phyloP scores from a whole-genome alignment of 2,888 invertebrate genomes.

The Athalia circularis region DNA sequence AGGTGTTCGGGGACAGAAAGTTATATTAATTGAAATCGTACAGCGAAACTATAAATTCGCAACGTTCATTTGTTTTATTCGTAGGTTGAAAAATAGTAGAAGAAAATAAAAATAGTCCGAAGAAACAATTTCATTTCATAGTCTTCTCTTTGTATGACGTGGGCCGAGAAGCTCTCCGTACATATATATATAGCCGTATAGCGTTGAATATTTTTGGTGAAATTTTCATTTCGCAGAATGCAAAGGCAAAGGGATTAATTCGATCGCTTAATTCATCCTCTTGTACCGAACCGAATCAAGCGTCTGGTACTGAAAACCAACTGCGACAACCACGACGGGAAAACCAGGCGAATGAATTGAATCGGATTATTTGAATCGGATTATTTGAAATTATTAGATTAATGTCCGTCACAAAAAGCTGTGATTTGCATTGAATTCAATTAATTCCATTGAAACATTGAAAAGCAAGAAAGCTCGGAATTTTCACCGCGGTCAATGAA shows the following conservation, averaged over 20 bases:
- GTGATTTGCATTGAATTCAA: conserved; percentile 53
- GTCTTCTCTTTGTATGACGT: too few relatives aligned
- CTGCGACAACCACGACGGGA: conserved; percentile 57
- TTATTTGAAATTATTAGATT: conserved; percentile 68
- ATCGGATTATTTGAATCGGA: conserved; percentile 61
- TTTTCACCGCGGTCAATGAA: too few relatives aligned
- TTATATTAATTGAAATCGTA: too few relatives aligned
- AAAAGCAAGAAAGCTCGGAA: not conserved
- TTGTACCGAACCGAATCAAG: conserved; percentile 48
- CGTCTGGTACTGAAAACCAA: conserved; percentile 64
- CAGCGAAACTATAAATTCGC: too few relatives aligned
- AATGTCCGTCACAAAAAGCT: conserved; percentile 62
- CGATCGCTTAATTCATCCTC: conserved; percentile 70
- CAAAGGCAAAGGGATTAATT: conserved; percentile 60
- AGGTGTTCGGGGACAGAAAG: too few relatives aligned
- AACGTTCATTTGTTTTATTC: too few relatives aligned
- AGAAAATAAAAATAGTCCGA: too few relatives aligned
- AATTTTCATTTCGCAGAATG: conserved; percentile 1
- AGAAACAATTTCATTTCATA: too few relatives aligned
- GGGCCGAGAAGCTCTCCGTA: too few relatives aligned
- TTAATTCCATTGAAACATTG: not conserved
- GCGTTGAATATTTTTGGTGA: not conserved
- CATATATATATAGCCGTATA: too few relatives aligned
- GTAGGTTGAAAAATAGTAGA: too few relatives aligned
- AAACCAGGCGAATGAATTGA: too few relatives aligned